Evolutionary conservation across 2,113 vertebrate genomes (phyloP), one percentile per base, ranked within the genome.

Genomic region (Trogon surrucura): DNA sequence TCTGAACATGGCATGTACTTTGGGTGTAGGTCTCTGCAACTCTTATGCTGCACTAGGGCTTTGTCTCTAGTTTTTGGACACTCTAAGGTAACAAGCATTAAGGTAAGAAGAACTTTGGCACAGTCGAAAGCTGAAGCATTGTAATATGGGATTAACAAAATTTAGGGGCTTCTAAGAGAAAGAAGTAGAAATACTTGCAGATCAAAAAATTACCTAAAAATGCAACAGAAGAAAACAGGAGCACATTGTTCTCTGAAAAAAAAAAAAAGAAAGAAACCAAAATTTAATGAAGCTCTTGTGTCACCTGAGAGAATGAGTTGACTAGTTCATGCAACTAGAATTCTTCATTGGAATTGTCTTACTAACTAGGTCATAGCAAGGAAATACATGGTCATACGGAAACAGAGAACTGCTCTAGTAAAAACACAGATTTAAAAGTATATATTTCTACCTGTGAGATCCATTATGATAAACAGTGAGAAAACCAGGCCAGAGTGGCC

Each of bases 201-300:
- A 41, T 47, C 47, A 44, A 84, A 48, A 19, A 72, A 53, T 48
- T 70, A 79, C 66, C 23, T 74, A 65, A 45, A 83, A 92, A 69
- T 65, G 30, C 61, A 79, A 5, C 32, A 66, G 38, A 54, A 80
- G 34, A 61, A 58, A 70, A 56, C 11, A 48, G 27, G 41, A 81
- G 21, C 44, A 23, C 69, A 75, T 71, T 85, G 61, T 58, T 78
- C 25, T 23, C 26, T 67, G 48, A 57, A 67, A 81, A 65, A 54
- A n/a, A 56, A 6, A 16, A 60, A 70, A 79, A 53, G 11, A 9
- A 41, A 41, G 13, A 41, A 41, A 41, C 30, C 30, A 47, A 78
- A 85, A 71, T 88, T 94, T 85, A 74, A 77, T 67, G 29, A 64
- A 83, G 34, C n/a, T 82, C 54, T 93, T 91, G 41, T 30, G 69